phyloP scores from a whole-genome alignment of 2,797 vertebrate species.

The Smutsia gigantea region DNA sequence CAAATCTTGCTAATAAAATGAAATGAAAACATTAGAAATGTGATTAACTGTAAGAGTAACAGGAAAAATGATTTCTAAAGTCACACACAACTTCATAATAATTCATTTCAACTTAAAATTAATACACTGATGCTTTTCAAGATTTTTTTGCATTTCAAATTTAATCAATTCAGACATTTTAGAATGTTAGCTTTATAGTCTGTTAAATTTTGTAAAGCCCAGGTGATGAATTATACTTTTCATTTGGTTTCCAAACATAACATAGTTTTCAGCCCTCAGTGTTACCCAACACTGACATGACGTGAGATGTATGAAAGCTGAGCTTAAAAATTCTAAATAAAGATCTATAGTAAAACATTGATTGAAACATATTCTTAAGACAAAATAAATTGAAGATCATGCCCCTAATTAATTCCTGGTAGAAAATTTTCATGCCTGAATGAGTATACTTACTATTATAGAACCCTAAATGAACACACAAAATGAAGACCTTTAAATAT shows the following conservation, averaged over 20 bases:
- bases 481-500: conserved; percentile 73
- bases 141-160: conserved; percentile 17
- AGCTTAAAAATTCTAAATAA: conserved; percentile 50
- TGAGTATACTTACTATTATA: conserved; percentile 77
- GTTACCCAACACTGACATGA: background rate
- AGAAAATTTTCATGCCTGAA: conserved; percentile 72
- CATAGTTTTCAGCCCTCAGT: background rate
- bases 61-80: background rate
- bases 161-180: conserved; percentile 28
- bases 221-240: background rate
- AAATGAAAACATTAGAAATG: conserved; percentile 79
- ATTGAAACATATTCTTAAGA: conserved; percentile 47
- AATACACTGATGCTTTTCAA: background rate
- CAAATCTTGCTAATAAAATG: conserved; percentile 90
- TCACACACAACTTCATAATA: conserved; percentile 5
- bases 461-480: conserved; percentile 68
- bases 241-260: conserved; percentile 13
- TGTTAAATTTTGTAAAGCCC: background rate
- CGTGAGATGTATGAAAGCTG: background rate
- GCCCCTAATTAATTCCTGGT: conserved; percentile 65
- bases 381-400: conserved; percentile 65
- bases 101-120: conserved; percentile 52
- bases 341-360: conserved; percentile 8
- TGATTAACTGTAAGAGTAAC: conserved; percentile 42
- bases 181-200: conserved; percentile 16